These are phyloP conservation scores for Irena cyanogastra DNA, from an alignment of 2,113 vertebrate genomes.

Conservation along the genomic window DNA sequence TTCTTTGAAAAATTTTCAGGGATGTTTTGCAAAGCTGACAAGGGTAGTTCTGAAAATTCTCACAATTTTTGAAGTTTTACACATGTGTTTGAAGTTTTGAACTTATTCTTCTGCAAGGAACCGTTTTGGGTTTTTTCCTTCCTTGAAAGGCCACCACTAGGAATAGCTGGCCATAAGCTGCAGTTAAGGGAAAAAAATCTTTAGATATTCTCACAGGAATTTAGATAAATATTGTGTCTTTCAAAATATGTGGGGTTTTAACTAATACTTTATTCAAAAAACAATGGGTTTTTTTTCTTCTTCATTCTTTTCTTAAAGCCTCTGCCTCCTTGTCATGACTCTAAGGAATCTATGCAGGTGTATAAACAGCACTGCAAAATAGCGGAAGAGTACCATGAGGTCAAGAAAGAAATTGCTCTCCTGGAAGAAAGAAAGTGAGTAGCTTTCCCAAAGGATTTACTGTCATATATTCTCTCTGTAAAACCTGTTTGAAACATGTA, in stretches of 20 bases:
- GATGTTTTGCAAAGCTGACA: not conserved
- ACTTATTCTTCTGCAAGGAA: not conserved
- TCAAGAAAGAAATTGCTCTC: slow-evolving; percentile 88
- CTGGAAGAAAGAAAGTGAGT: slow-evolving; percentile 96
- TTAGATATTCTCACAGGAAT: not conserved
- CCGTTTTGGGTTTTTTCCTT: not conserved
- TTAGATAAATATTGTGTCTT: not conserved
- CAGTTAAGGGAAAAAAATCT: not conserved
- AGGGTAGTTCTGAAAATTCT: not conserved
- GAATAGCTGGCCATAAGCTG: not conserved
- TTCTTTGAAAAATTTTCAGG: not conserved
- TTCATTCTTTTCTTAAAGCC: slow-evolving; percentile 75
- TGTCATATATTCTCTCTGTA: not conserved
- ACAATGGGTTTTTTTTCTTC: not conserved
- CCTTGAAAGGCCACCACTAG: not conserved
- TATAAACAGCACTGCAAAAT: slow-evolving; percentile 95
- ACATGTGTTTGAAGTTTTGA: not conserved
- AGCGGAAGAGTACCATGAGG: slow-evolving; percentile 92
- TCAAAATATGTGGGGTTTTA: not conserved
- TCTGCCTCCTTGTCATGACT: slow-evolving; percentile 86
- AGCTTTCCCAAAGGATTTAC: not conserved
- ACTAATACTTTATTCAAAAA: not conserved
- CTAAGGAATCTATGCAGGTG: slow-evolving; percentile 91
- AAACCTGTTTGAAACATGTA: not conserved
- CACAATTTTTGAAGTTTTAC: not conserved